These are phyloP conservation scores for Trochalopteron elliotii DNA, from an alignment of 2,113 vertebrate genomes.

Conservation along the genomic window DNA sequence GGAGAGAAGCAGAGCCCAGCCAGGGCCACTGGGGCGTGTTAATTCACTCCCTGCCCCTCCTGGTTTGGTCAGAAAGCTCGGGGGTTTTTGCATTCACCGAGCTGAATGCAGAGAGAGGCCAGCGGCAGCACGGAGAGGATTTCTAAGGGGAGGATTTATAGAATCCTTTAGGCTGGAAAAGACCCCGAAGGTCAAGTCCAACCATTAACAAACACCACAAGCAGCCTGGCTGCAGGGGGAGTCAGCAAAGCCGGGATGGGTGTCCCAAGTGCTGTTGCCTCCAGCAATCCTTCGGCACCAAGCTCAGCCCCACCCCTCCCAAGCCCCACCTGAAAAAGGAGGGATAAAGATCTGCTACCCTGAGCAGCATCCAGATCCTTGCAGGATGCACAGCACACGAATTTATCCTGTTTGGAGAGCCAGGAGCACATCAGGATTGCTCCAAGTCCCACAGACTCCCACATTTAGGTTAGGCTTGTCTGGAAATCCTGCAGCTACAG, in stretches of 20 bases:
- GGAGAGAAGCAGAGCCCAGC: background rate
- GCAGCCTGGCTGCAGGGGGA: background rate
- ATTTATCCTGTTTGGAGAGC: background rate
- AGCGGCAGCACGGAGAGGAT: background rate
- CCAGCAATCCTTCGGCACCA: background rate
- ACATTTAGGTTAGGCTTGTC: background rate
- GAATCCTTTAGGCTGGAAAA: background rate
- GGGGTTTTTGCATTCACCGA: rapidly evolving
- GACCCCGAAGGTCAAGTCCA: background rate
- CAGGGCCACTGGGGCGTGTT: background rate
- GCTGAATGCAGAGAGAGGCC: background rate
- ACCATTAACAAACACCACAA: background rate
- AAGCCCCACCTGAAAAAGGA: background rate
- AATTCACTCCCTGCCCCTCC: background rate
- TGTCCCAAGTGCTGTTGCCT: rapidly evolving
- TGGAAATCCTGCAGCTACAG: background rate
- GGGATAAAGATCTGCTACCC: background rate
- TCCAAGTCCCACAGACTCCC: background rate
- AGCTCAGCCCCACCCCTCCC: background rate
- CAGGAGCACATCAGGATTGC: background rate
- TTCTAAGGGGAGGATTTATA: background rate
- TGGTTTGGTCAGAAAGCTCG: background rate
- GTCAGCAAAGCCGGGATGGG: background rate
- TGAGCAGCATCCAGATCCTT: background rate
- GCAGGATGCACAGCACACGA: rapidly evolving